Evolutionary conservation across 1,140 invertebrate genomes (phyloP).

Genomic region (Musca vetustissima): DNA sequence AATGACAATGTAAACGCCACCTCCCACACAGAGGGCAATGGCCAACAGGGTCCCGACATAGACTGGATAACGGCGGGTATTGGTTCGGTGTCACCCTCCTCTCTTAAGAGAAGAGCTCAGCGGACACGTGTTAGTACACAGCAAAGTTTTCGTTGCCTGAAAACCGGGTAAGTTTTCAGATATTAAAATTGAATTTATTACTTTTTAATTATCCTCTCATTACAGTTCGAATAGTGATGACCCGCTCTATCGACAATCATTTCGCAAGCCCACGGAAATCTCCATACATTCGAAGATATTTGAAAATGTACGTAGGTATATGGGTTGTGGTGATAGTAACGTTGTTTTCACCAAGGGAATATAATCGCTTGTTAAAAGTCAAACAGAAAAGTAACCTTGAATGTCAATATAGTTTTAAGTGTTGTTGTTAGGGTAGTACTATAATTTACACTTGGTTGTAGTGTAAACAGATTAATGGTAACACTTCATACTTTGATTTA

Average conservation of each 20-base stretch:
- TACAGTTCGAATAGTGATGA: slow-evolving; percentile 3
- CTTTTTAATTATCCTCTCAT: not conserved
- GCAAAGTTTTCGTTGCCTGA: slow-evolving; percentile 27
- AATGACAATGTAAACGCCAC: not conserved
- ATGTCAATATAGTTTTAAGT: not conserved
- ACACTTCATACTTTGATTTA: no score
- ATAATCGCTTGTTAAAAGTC: no score
- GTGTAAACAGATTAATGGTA: no score
- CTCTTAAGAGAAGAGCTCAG: slow-evolving; percentile 49
- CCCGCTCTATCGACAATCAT: not conserved
- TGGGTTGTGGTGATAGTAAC: not conserved
- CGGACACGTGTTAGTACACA: slow-evolving; percentile 23
- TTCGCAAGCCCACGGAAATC: not conserved
- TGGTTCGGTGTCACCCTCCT: slow-evolving; percentile 61
- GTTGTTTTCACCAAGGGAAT: no score
- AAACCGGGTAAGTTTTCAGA: not conserved
- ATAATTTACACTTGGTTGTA: no score
- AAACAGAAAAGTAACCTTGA: not conserved
- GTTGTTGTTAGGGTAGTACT: not conserved
- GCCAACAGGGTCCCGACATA: slow-evolving; percentile 62
- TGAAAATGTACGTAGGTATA: slow-evolving; percentile 7
- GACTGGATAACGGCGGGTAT: slow-evolving; percentile 70
- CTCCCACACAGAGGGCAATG: not conserved
- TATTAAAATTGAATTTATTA: not conserved
- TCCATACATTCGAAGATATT: not conserved